Percentiles rank a stretch among this genome's conserved stretches.
phyloP scores from a whole-genome alignment of 2,888 invertebrate genomes.

The Dryomyza anilis region DNA sequence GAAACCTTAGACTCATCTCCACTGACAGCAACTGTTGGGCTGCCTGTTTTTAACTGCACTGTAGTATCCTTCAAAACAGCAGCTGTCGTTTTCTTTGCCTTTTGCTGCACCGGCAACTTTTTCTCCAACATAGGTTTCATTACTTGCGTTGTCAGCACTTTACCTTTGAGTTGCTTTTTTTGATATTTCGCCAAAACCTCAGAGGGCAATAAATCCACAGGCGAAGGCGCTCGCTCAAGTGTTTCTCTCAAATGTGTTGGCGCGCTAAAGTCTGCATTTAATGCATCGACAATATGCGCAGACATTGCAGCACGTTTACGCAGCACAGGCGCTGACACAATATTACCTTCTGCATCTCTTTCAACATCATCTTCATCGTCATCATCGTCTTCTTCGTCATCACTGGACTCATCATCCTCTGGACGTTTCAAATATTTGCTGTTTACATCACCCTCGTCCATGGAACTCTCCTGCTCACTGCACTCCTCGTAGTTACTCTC shows the following conservation, averaged over 20 bases:
- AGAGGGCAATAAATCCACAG: slow-evolving; percentile 1
- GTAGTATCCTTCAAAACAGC: no score
- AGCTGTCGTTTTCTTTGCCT: no score
- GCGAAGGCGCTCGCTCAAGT: no score
- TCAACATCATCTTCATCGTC: background rate
- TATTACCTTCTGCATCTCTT: background rate
- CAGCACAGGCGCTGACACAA: no score
- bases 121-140: background rate
- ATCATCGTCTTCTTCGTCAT: slow-evolving; percentile 24
- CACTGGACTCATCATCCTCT: slow-evolving; percentile 24
- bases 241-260: no score
- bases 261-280: no score
- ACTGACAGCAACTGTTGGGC: no score
- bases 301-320: no score
- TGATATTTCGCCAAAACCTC: background rate
- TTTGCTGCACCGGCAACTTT: background rate
- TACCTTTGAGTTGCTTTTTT: background rate
- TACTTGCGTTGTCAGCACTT: background rate
- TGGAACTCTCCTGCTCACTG: slow-evolving; percentile 27
- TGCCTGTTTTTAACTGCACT: no score
- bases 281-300: no score
- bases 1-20: no score
- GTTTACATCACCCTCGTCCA: slow-evolving; percentile 36
- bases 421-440: slow-evolving; percentile 32
- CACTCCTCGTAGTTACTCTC: slow-evolving; percentile 17